phyloP scores from a whole-genome alignment of 1,140 invertebrate genomes.

The Penaeus japonicus region DNA sequence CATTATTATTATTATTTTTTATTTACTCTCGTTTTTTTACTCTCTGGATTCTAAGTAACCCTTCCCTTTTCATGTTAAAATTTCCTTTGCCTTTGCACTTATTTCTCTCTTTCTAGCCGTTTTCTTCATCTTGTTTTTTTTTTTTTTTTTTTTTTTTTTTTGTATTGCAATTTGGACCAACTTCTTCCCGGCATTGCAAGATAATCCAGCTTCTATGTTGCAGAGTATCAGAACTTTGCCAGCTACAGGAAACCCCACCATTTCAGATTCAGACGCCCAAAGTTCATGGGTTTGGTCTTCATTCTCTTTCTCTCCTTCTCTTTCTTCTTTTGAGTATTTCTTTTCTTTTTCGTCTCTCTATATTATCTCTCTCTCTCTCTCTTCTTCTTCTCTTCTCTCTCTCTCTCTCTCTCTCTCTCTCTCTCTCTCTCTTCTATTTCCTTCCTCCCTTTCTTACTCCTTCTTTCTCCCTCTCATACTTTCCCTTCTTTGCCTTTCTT shows the following conservation, averaged over 20 bases:
- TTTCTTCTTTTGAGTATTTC: background rate
- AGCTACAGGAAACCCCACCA: no score
- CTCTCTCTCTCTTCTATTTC: background rate
- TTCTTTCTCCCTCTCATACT: background rate
- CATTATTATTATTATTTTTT: background rate
- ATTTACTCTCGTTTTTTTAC: background rate
- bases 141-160: background rate
- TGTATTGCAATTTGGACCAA: no score
- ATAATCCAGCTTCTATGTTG: no score
- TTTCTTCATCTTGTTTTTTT: background rate
- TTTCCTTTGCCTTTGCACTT: no score
- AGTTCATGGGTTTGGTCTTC: no score
- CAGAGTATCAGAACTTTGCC: no score
- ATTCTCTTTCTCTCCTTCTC: no score
- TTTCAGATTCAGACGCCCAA: no score
- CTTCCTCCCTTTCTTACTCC: background rate
- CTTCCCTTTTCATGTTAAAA: no score
- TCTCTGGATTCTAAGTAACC: no score
- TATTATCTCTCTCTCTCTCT: background rate
- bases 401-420: background rate
- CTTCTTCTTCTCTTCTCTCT: background rate
- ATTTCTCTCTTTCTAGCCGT: background rate
- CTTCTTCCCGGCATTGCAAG: no score
- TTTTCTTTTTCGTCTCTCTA: background rate
- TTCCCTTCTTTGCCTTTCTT: background rate